These are phyloP conservation scores for Ambastaia sidthimunki DNA, from an alignment of 2,797 vertebrate species.

Conservation along the genomic window DNA sequence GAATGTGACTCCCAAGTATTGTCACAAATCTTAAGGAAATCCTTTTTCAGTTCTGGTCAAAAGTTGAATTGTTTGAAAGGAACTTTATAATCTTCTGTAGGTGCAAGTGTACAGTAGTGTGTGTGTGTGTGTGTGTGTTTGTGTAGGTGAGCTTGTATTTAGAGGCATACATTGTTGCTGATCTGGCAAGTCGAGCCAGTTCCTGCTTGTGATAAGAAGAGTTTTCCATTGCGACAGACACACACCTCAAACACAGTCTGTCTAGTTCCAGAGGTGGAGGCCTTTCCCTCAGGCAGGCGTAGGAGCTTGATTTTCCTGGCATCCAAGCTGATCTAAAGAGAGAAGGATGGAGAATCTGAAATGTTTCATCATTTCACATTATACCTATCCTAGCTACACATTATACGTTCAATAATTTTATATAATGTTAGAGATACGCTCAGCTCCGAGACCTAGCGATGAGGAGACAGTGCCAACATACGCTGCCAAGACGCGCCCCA, in stretches of 20 bases:
- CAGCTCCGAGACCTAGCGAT: neutral
- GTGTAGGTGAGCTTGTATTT: constrained; percentile 57
- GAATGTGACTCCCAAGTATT: constrained; percentile 69
- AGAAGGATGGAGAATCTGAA: constrained; percentile 8
- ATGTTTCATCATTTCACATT: neutral
- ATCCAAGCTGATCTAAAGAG: constrained; percentile 89
- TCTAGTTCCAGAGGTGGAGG: constrained; percentile 82
- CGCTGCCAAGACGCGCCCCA: neutral
- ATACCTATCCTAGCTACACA: neutral
- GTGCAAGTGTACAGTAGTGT: constrained; percentile 9
- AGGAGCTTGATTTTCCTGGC: constrained; percentile 91
- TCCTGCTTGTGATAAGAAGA: constrained; percentile 96
- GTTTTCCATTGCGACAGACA: constrained; percentile 92
- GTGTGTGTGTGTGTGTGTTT: neutral
- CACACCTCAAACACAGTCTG: constrained; percentile 97
- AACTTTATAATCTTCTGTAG: constrained; percentile 44
- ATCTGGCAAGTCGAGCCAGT: constrained; percentile 94
- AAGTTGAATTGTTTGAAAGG: constrained; percentile 54
- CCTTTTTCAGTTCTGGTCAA: constrained; percentile 19
- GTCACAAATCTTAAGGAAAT: constrained; percentile 59
- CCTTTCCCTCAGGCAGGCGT: constrained; percentile 90
- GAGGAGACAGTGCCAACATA: neutral
- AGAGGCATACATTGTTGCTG: constrained; percentile 96
- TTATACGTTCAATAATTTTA: neutral
- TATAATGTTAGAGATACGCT: neutral